Evolutionary conservation across 2,797 vertebrate genomes (phyloP), one percentile per base, ranked within the genome.

Genomic region (Tragelaphus eurycerus): DNA sequence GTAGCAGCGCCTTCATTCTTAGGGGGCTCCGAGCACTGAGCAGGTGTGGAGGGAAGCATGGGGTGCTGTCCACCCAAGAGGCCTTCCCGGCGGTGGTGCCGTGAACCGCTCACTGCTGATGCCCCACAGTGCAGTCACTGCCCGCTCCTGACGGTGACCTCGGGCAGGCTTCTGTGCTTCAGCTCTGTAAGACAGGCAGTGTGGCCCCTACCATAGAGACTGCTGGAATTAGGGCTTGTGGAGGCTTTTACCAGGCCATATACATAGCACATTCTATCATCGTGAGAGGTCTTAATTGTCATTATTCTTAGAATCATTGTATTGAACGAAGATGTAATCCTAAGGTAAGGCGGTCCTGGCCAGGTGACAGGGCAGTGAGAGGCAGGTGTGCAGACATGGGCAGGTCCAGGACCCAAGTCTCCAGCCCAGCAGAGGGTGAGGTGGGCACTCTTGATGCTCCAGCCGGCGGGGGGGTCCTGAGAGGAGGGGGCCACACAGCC

Each of bases 241-340:
- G 31, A 21, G 14, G 31, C 9, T 15, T 76, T 31, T 25, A 48
- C 64, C 23, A 34, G 50, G 52, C 38, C 31, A 0, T 1, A 0
- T 1, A 0, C 43, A 0, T 1, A 3, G 57, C 31, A 0, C 0
- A 0, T 13, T 17, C 14, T 14, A 0, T 29, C 59, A 9, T 2
- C 46, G 29, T 8, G 14, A 4, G 6, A 4, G 23, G 29, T 38
- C 17, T 82, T 86, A 23, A 17, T 54, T 57, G 2, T 27, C 14
- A 1, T 67, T 34, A 29, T 57, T 54, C 34, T 62, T 60, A 54
- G 87, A n/a, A 76, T 62, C 38, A 14, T 50, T 59, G 60, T 59
- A 59, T 74, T 74, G 60, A 82, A 67, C 34, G 50, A 38, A 76
- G 86, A 29, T 2, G 25, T 76, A n/a, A 11, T 82, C 29, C 15